These are phyloP conservation scores for Aselliscus stoliczkanus DNA, from an alignment of 2,797 vertebrate genomes.

Conservation along the genomic window DNA sequence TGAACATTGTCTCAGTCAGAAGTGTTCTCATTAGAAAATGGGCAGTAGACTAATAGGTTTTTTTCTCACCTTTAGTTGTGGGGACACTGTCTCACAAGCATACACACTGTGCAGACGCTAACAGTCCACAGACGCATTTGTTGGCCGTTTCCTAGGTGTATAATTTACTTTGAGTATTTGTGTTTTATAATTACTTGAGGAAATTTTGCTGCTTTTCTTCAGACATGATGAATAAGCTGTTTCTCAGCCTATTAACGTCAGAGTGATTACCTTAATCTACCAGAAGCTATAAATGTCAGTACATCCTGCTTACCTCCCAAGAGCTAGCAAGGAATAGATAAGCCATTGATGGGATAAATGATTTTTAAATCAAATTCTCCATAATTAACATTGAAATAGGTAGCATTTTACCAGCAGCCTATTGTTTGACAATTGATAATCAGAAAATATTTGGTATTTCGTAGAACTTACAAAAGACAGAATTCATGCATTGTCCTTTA, in stretches of 20 bases:
- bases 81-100: neutral
- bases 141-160: constrained; percentile 25
- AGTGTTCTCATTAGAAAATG: constrained; percentile 48
- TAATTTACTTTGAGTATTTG: constrained; percentile 20
- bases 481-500: neutral
- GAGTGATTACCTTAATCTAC: constrained; percentile 45
- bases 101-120: neutral
- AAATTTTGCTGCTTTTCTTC: constrained; percentile 43
- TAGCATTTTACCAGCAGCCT: constrained; percentile 20
- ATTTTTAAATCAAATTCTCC: constrained; percentile 19
- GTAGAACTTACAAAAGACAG: constrained; percentile 3
- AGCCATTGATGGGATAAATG: neutral
- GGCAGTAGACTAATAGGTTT: neutral
- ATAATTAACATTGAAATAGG: constrained; percentile 23
- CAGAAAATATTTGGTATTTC: constrained; percentile 39
- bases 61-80: neutral
- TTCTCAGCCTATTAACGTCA: constrained; percentile 50
- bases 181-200: constrained; percentile 52
- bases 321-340: constrained; percentile 35
- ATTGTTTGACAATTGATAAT: constrained; percentile 38
- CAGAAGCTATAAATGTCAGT: constrained; percentile 34
- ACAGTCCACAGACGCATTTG: neutral
- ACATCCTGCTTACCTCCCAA: constrained; percentile 1
- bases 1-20: constrained; percentile 3
- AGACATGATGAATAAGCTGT: constrained; percentile 42